phyloP scores from a whole-genome alignment of 1,140 invertebrate species.

The Cyclargus thomasi region DNA sequence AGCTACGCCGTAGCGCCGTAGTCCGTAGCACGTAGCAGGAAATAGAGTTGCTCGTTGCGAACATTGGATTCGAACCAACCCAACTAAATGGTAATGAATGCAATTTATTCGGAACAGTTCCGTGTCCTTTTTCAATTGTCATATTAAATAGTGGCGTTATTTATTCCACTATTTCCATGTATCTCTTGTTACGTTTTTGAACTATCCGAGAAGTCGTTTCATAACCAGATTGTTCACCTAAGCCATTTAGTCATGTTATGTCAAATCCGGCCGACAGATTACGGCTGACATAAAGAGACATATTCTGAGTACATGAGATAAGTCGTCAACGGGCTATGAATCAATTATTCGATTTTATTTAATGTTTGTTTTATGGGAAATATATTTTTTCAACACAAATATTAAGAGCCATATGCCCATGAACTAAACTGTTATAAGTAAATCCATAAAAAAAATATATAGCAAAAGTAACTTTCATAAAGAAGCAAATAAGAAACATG shows the following conservation, averaged over 20 bases:
- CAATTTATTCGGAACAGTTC: conserved; percentile 36
- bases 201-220: no score
- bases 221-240: no score
- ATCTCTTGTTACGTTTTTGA: conserved; percentile 9
- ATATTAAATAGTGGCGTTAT: conserved; percentile 11
- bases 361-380: no score
- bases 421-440: no score
- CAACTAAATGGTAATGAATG: conserved; percentile 52
- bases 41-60: conserved; percentile 50
- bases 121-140: conserved; percentile 18
- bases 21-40: conserved; percentile 56
- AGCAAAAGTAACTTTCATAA: not conserved
- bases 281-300: no score
- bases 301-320: no score
- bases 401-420: no score
- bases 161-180: conserved; percentile 1
- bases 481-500: not conserved
- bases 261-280: no score
- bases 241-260: no score
- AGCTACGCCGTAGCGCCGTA: conserved; percentile 37
- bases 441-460: not conserved
- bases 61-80: conserved; percentile 49
- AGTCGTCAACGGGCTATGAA: no score
- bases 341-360: no score
- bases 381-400: no score